phyloP scores from a whole-genome alignment of 2,888 invertebrate genomes.

The Criorhina ranunculi region DNA sequence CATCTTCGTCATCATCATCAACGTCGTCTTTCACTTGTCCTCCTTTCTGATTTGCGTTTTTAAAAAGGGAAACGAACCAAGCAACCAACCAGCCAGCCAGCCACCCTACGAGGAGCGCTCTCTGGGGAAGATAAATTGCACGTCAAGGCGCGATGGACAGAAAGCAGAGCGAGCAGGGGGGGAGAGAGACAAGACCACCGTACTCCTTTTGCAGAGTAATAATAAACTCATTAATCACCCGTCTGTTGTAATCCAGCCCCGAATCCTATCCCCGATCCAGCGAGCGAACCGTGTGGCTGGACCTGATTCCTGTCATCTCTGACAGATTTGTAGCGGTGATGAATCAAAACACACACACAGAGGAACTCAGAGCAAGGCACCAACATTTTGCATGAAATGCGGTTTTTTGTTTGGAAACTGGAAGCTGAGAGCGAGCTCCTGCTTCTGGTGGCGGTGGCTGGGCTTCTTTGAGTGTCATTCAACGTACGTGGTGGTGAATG shows the following conservation, averaged over 20 bases:
- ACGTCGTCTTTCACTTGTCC: slow-evolving; percentile 65
- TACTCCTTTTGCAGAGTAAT: slow-evolving; percentile 73
- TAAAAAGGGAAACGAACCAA: slow-evolving; percentile 55
- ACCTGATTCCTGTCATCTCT: slow-evolving; percentile 76
- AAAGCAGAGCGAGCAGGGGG: slow-evolving; percentile 53
- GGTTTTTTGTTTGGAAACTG: slow-evolving; percentile 49
- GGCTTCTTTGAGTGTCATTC: slow-evolving; percentile 63
- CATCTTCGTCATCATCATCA: slow-evolving; percentile 72
- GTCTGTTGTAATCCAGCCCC: slow-evolving; percentile 74
- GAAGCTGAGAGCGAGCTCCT: slow-evolving; percentile 17
- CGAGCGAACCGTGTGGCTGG: slow-evolving; percentile 63
- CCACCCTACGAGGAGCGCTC: background rate
- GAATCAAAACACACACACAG: slow-evolving; percentile 74
- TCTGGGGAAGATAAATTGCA: slow-evolving; percentile 71
- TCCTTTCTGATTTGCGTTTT: slow-evolving; percentile 74
- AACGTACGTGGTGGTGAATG: slow-evolving; percentile 45
- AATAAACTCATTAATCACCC: slow-evolving; percentile 77
- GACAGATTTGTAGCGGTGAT: slow-evolving; percentile 76
- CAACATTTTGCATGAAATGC: slow-evolving; percentile 55
- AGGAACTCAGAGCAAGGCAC: slow-evolving; percentile 29
- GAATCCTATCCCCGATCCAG: slow-evolving; percentile 52
- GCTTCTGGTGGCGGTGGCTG: slow-evolving; percentile 40
- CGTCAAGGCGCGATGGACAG: slow-evolving; percentile 70
- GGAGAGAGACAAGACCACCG: slow-evolving; percentile 57
- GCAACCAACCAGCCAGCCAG: slow-evolving; percentile 12